Conservation (phyloP, 2,888 invertebrate genomes). For the Orchestes rusci region DNA sequence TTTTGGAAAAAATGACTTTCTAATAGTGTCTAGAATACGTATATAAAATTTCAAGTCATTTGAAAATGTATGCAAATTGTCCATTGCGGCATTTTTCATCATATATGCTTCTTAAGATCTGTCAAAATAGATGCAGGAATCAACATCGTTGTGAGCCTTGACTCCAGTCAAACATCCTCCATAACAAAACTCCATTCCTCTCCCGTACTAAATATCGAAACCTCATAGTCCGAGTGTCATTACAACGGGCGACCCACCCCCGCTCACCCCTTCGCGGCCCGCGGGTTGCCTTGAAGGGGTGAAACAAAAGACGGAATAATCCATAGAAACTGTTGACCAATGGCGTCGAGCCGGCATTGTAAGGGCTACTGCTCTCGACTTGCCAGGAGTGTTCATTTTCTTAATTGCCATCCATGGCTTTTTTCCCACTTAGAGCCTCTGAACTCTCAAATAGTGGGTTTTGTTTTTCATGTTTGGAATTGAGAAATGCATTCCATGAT, state of each 20-base stretch:
- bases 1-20: too few species aligned
- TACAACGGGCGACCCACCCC: slow-evolving; percentile 42
- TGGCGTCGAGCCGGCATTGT: slow-evolving; percentile 37
- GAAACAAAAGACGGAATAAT: slow-evolving; percentile 48
- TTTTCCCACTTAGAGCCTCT: slow-evolving; percentile 3
- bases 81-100: too few species aligned
- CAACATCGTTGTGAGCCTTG: too few species aligned
- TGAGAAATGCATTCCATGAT: neutral
- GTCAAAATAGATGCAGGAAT: too few species aligned
- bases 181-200: too few species aligned
- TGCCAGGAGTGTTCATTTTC: slow-evolving; percentile 21
- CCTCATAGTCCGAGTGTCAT: slow-evolving; percentile 42
- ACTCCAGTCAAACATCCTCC: too few species aligned
- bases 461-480: neutral
- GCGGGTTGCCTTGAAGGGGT: slow-evolving; percentile 31
- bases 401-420: slow-evolving; percentile 18
- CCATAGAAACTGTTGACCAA: slow-evolving; percentile 45
- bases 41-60: too few species aligned
- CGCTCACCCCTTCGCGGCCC: slow-evolving; percentile 33
- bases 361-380: slow-evolving; percentile 19
- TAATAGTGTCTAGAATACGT: too few species aligned
- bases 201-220: slow-evolving; percentile 17
- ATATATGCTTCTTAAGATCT: too few species aligned
- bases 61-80: too few species aligned
- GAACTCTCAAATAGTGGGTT: neutral